These are phyloP conservation scores for Tipula vernalis DNA, from an alignment of 2,888 invertebrate species.

Conservation along the genomic window DNA sequence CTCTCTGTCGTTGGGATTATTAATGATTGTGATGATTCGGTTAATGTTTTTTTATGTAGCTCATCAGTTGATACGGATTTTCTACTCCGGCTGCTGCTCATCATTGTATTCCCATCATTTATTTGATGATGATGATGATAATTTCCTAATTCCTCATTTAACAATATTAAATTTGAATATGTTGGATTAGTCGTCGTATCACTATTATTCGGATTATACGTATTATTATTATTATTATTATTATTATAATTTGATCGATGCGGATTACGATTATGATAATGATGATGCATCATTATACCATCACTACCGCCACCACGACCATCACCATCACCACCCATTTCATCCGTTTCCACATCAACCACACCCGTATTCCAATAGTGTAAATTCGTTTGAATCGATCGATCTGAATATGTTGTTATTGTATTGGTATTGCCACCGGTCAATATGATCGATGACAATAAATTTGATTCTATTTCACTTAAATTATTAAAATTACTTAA, in stretches of 20 bases:
- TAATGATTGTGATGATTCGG: slow-evolving; percentile 7
- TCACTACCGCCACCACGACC: not conserved
- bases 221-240: not conserved
- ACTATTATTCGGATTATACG: not conserved
- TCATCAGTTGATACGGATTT: slow-evolving; percentile 20
- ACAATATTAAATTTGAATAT: slow-evolving; percentile 20
- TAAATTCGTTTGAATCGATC: slow-evolving; percentile 19
- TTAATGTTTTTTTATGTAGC: not conserved
- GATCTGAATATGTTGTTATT: slow-evolving; percentile 42
- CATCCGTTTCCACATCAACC: not conserved
- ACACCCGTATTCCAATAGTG: not conserved
- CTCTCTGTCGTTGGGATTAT: not conserved
- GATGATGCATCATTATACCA: not conserved
- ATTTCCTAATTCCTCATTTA: slow-evolving; percentile 4
- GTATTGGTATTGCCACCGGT: slow-evolving; percentile 44
- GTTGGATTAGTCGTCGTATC: slow-evolving; percentile 21
- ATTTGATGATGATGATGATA: not conserved
- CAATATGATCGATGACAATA: slow-evolving; percentile 22
- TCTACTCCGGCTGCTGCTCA: not conserved
- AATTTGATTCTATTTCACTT: slow-evolving; percentile 24
- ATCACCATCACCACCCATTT: not conserved
- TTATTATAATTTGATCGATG: not conserved
- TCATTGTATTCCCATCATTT: slow-evolving; percentile 18
- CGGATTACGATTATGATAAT: not conserved
- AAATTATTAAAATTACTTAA: slow-evolving; percentile 36